These are phyloP conservation scores for Neolamprologus sp. DNA, from an alignment of 2,113 vertebrate species.

Conservation along the genomic window DNA sequence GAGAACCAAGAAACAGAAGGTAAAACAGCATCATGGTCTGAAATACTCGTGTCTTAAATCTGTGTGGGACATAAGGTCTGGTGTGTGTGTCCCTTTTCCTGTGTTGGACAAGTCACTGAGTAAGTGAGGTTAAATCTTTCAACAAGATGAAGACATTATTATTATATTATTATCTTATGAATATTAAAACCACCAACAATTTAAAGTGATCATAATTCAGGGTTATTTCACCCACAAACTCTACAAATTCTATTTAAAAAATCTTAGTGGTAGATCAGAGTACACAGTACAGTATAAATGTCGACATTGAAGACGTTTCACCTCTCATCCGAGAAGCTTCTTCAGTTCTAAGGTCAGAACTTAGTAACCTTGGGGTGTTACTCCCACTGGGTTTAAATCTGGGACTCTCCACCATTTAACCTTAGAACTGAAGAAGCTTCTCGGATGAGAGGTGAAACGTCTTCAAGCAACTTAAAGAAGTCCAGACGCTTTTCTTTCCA, in stretches of 20 bases:
- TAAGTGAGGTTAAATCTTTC: not conserved
- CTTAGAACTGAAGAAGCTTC: not conserved
- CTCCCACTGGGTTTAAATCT: not conserved
- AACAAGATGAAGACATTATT: not conserved
- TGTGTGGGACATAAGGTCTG: not conserved
- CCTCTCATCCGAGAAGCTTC: no score
- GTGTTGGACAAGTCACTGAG: not conserved
- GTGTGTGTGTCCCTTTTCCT: not conserved
- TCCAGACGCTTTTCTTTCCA: no score
- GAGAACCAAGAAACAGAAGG: not conserved
- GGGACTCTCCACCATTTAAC: not conserved
- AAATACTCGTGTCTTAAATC: not conserved
- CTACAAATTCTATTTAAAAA: not conserved
- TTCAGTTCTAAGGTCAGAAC: not conserved
- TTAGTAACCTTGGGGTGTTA: accelerated
- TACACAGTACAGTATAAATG: not conserved
- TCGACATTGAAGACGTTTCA: not conserved
- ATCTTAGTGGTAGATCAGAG: not conserved
- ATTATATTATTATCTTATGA: not conserved
- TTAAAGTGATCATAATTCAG: not conserved
- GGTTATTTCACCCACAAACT: not conserved
- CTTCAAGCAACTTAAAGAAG: not conserved
- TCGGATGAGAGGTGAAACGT: not conserved
- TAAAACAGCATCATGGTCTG: not conserved
- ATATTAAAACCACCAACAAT: not conserved